Evolutionary conservation across 2,797 vertebrate species (phyloP).

Genomic region (Iguana delicatissima): DNA sequence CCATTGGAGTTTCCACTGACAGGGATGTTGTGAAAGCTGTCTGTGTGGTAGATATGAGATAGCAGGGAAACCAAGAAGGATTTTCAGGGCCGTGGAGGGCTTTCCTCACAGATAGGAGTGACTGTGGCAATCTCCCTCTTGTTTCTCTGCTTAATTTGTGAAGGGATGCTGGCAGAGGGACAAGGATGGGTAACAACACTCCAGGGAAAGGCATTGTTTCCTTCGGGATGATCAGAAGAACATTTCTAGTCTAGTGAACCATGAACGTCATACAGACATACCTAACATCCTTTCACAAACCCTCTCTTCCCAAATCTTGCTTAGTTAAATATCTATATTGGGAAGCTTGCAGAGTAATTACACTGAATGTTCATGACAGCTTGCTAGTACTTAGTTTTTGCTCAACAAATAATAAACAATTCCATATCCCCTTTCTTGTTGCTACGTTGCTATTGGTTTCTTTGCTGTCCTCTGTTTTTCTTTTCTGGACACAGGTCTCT

Average conservation of each 20-base stretch:
- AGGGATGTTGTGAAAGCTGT: background rate
- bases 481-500: background rate
- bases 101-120: background rate
- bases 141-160: background rate
- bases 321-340: constrained; percentile 59
- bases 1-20: constrained; percentile 31
- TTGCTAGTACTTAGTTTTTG: constrained; percentile 9
- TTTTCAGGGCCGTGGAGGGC: constrained; percentile 11
- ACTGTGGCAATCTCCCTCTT: constrained; percentile 11
- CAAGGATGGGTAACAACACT: background rate
- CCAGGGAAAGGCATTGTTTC: background rate
- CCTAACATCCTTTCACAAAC: constrained; percentile 46
- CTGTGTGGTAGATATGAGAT: background rate
- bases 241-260: constrained; percentile 57
- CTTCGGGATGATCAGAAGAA: background rate
- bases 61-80: background rate
- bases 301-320: constrained; percentile 30
- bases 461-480: background rate
- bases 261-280: constrained; percentile 55
- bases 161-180: background rate
- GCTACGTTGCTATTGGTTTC: background rate
- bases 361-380: constrained; percentile 40
- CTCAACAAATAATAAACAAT: constrained; percentile 1
- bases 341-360: constrained; percentile 64
- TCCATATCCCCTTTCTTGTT: background rate